Percentiles rank a stretch among this genome's conserved stretches.
phyloP scores from a whole-genome alignment of 2,888 invertebrate genomes.

The Anaspis maculata region DNA sequence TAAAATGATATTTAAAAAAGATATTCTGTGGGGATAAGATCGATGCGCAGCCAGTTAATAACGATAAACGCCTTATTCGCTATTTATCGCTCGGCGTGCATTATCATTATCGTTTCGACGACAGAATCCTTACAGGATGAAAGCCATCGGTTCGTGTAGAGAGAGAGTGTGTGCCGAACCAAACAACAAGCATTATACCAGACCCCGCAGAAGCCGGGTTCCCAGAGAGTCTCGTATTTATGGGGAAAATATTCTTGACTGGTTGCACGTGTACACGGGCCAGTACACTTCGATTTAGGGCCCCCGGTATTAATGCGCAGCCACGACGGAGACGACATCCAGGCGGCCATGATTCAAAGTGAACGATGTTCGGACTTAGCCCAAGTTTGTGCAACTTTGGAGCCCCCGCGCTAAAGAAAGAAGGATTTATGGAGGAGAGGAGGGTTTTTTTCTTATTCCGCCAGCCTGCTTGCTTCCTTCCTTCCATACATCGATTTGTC shows the following conservation, averaged over 20 bases:
- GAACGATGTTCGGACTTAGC: slow-evolving; percentile 43
- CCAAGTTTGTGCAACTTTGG: slow-evolving; percentile 41
- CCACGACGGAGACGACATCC: slow-evolving; percentile 39
- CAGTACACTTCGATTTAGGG: slow-evolving; percentile 25
- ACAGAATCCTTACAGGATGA: too few species aligned
- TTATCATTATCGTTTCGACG: too few species aligned
- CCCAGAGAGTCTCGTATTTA: background rate
- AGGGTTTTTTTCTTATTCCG: slow-evolving; percentile 31
- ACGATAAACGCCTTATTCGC: too few species aligned
- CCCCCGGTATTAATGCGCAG: slow-evolving; percentile 36
- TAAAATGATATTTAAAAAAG: too few species aligned
- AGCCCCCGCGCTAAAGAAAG: slow-evolving; percentile 37
- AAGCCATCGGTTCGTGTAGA: too few species aligned
- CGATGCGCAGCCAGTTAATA: too few species aligned
- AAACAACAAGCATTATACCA: too few species aligned
- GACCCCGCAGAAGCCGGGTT: too few species aligned
- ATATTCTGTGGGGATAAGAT: too few species aligned
- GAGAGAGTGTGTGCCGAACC: too few species aligned
- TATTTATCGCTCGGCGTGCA: too few species aligned
- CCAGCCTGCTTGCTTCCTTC: slow-evolving; percentile 35
- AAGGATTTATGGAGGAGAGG: slow-evolving; percentile 42
- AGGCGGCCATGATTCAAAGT: slow-evolving; percentile 41
- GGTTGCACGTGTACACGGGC: slow-evolving; percentile 23
- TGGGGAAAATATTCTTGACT: slow-evolving; percentile 1
- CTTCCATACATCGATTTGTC: slow-evolving; percentile 40